Evolutionary conservation across 2,113 vertebrate species (phyloP).

Genomic region (Peromyscus maniculatus): DNA sequence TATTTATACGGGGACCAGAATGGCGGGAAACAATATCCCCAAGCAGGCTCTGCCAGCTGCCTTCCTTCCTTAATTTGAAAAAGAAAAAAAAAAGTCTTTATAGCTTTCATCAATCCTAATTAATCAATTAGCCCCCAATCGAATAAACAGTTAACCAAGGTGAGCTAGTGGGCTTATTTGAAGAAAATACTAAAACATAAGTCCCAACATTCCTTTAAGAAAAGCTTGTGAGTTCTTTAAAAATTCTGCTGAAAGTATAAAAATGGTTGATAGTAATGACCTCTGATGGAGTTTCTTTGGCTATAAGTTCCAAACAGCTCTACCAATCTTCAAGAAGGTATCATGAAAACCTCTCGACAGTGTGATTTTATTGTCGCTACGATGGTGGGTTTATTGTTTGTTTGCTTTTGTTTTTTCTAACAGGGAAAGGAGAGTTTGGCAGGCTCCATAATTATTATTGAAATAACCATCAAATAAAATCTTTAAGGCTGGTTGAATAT

Average conservation of each 20-base stretch:
- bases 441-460: slow-evolving; percentile 82
- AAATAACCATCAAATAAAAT: slow-evolving; percentile 80
- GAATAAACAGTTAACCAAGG: slow-evolving; percentile 71
- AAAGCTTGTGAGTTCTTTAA: slow-evolving; percentile 62
- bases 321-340: slow-evolving; percentile 18
- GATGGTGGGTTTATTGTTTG: slow-evolving; percentile 71
- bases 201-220: slow-evolving; percentile 64
- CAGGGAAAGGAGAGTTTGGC: slow-evolving; percentile 76
- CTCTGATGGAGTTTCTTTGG: slow-evolving; percentile 43
- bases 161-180: slow-evolving; percentile 76
- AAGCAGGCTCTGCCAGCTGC: slow-evolving; percentile 64
- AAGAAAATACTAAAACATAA: slow-evolving; percentile 79
- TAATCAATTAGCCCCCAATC: slow-evolving; percentile 78
- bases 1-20: background rate
- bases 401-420: slow-evolving; percentile 71
- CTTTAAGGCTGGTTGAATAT: slow-evolving; percentile 80
- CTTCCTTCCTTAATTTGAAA: slow-evolving; percentile 67
- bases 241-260: slow-evolving; percentile 54
- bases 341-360: slow-evolving; percentile 52
- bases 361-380: slow-evolving; percentile 62
- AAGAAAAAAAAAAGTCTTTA: slow-evolving; percentile 59
- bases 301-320: slow-evolving; percentile 45
- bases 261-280: slow-evolving; percentile 64
- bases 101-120: slow-evolving; percentile 84
- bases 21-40: background rate